These are phyloP conservation scores for Ormyrus pomaceus DNA, from an alignment of 2,888 invertebrate genomes.

Conservation along the genomic window DNA sequence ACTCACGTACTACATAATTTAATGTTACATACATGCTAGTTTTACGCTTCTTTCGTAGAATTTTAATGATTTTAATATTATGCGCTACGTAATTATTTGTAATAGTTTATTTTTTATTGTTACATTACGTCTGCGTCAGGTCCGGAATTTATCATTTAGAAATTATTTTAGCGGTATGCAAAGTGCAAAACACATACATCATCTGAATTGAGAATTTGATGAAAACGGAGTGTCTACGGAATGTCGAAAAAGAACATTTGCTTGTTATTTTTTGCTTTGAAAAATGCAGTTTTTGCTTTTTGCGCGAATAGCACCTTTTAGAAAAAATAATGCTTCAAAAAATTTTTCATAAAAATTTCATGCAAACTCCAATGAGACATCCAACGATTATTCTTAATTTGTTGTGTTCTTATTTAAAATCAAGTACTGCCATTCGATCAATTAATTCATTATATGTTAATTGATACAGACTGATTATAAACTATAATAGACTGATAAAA, in stretches of 20 bases:
- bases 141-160: conserved; percentile 29
- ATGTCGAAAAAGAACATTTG: not conserved
- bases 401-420: conserved; percentile 11
- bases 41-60: conserved; percentile 24
- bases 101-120: conserved; percentile 38
- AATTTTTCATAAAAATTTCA: no score
- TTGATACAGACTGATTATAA: conserved; percentile 37
- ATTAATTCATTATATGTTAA: conserved; percentile 1
- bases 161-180: conserved; percentile 9
- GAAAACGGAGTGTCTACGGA: not conserved
- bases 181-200: not conserved
- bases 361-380: no score
- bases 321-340: no score
- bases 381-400: not conserved
- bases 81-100: conserved; percentile 38
- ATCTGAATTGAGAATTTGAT: not conserved
- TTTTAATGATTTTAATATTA: conserved; percentile 44
- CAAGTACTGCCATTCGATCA: not conserved
- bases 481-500: conserved; percentile 33
- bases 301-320: no score
- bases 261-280: not conserved
- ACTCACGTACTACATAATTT: conserved; percentile 1
- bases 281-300: no score
- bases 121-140: conserved; percentile 24
- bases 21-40: conserved; percentile 14